Base-by-base conservation (phyloP, 1,140 invertebrate species). In the Dendroctonus ponderosae region DNA sequence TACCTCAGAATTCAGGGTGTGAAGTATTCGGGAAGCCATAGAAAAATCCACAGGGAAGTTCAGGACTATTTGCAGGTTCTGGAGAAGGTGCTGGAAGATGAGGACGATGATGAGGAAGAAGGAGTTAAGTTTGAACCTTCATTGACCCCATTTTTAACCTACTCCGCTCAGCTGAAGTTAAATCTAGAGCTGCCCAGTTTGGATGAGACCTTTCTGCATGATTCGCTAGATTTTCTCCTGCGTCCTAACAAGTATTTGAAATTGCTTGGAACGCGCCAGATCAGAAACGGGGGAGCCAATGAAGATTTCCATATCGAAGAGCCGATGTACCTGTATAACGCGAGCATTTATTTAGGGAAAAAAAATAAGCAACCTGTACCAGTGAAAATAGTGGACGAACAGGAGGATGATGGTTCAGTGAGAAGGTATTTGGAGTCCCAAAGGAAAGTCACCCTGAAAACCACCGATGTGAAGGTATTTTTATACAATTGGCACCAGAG, bases 41-140 rank as follows among this genome's bases (percentile, higher is more conserved):
- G 71, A 52, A 48, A 49, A 5, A 52, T 66, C 39, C 74, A 65
- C 48, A 61, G 43, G 59, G 72, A 71, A 48, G 43, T 62, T 48
- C 66, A 74, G 37, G 62, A 70, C 38, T 72, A 69, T 60, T 70
- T 70, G 49, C 63, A 70, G 48, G 43, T 75, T 37, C 65, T 76
- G 26, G 49, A 66, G 4, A 71, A 62, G 56, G 14, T 75, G 7
- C 62, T 69, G 49, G 54, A 68, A n/a, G 15, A 59, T 38, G 49
- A 51, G n/a, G n/a, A n/a, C n/a, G n/a, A n/a, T 41, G 44, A 43
- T 14, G 38, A 59, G 9, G n/a, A 26, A 37, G 12, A 58, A 8
- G 38, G 67, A 14, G 8, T 43, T 12, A 41, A 59, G 7, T 75
- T 71, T 69, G 43, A 51, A 15, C 50, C 68, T 11, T 66, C 63